These are phyloP conservation scores for Chironomus tepperi DNA, from an alignment of 1,140 invertebrate species.

Conservation along the genomic window DNA sequence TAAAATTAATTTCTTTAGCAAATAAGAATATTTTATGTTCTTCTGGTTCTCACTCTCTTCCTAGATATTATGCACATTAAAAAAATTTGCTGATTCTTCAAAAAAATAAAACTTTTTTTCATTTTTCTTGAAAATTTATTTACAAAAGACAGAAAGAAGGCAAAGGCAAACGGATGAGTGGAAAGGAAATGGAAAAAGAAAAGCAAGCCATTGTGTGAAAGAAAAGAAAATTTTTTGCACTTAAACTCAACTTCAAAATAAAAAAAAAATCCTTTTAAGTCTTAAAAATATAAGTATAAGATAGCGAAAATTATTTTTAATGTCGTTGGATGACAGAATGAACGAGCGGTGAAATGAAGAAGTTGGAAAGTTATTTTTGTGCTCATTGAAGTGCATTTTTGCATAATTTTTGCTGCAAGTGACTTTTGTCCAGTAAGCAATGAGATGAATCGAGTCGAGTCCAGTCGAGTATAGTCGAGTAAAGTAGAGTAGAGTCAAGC, in stretches of 20 bases:
- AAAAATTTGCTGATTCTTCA: not conserved
- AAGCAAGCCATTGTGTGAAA: not conserved
- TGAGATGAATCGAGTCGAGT: too few species aligned
- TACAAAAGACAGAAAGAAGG: too few species aligned
- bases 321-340: not conserved
- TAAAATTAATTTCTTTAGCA: slow-evolving; percentile 18
- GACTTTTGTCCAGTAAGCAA: too few species aligned
- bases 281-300: not conserved
- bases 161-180: too few species aligned
- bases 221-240: too few species aligned
- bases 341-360: not conserved
- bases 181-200: not conserved
- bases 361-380: too few species aligned
- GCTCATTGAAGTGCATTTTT: too few species aligned
- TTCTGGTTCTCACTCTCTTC: not conserved
- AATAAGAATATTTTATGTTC: not conserved
- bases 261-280: not conserved
- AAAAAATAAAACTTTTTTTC: not conserved
- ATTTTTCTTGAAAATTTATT: not conserved
- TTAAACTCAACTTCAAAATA: too few species aligned
- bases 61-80: not conserved
- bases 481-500: too few species aligned
- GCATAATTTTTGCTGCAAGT: too few species aligned
- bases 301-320: slow-evolving; percentile 6
- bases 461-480: too few species aligned